Percentiles rank a stretch among this genome's conserved stretches.
Conservation (phyloP, 2,113 vertebrate genomes). For the Oriolus oriolus region DNA sequence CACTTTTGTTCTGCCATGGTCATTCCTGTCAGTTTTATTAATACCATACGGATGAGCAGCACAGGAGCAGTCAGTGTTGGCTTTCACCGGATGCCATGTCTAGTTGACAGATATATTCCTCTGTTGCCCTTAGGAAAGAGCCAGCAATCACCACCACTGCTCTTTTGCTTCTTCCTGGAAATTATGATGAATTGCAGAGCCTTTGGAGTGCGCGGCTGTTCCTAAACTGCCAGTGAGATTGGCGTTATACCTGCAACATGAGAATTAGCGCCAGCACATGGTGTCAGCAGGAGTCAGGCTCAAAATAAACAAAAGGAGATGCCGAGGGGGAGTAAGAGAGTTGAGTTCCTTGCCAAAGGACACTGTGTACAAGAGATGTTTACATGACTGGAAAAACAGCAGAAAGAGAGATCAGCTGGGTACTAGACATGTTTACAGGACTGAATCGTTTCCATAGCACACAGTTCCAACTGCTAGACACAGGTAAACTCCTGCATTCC, state of each 20-base stretch:
- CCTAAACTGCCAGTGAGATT: not conserved
- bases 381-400: not conserved
- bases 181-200: not conserved
- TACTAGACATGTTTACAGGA: conserved; percentile 2
- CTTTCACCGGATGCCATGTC: not conserved
- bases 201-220: not conserved
- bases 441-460: not conserved
- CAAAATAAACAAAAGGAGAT: conserved; percentile 9
- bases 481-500: not conserved
- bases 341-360: not conserved
- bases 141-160: not conserved
- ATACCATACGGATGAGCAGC: not conserved
- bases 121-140: not conserved
- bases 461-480: not conserved
- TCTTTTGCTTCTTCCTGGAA: not conserved
- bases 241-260: not conserved
- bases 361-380: not conserved
- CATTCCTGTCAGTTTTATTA: not conserved
- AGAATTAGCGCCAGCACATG: not conserved
- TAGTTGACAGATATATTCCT: not conserved
- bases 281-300: not conserved
- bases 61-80: not conserved
- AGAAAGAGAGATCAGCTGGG: not conserved
- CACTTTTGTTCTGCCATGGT: not conserved
- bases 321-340: not conserved